Base-by-base conservation (phyloP, 2,888 invertebrate species). In the Rhyacophila evoluta region DNA sequence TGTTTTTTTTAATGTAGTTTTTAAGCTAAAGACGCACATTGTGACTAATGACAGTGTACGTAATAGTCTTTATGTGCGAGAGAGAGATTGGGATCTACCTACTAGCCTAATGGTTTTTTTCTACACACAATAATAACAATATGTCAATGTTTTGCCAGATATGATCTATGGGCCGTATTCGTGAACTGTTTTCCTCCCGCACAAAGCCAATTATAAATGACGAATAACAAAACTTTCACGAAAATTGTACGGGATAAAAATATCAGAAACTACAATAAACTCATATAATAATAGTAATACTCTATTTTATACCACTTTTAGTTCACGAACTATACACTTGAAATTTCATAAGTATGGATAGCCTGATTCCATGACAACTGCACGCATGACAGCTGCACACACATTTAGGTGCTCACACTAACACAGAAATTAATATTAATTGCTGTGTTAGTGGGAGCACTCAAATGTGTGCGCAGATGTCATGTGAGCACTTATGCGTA, bases 81-180 rank as follows among this genome's bases (percentile, higher is more conserved):
- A 19, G 19, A 19, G 19, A 55, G 55, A 55, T 55, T 55, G 6
- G 19, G 19, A 55, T 55, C 55, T 55, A 25, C 55, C 19, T 55
- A n/a, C n/a, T n/a, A 10, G 55, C 55, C 55, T 55, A 55, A 55
- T 25, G 55, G 15, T 55, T 55, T 55, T 55, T 19, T 55, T 55
- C 25, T 25, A 55, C 55, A 19, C 25, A 55, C 55, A 55, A 8
- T 55, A 12, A 19, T 55, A 25, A 25, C 55, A 25, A 55, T 55
- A 55, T 55, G 55, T 55, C 55, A 55, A 55, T 55, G 55, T 55
- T 55, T 41, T 25, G 15, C 55, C 25, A 55, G 55, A 55, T 55
- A 55, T 55, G 25, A 55, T 55, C 55, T 55, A 55, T 19, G 19
- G 25, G 8, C 19, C 8, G 15, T 55, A 55, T 55, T 19, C 10